Evolutionary conservation across 2,888 invertebrate species (phyloP), one percentile per base, ranked within the genome.

Genomic region (Apamea anceps): DNA sequence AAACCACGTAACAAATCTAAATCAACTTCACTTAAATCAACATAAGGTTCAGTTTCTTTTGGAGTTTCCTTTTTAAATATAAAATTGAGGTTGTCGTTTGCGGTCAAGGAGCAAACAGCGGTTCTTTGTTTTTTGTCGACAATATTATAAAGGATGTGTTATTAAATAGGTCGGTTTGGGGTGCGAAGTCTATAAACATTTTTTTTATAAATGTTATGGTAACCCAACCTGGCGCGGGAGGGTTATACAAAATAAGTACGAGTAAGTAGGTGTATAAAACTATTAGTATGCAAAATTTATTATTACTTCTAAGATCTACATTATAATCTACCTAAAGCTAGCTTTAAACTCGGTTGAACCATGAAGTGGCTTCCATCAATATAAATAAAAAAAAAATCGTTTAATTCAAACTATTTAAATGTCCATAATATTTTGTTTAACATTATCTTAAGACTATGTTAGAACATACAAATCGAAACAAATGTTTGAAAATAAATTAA

Each of bases 31-130:
- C 0, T 0, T 0, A 0, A 0, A 45, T 18, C 0, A 0, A 0
- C 0, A 13, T 77, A 78, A 51, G 37, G 73, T 75, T 70, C 25
- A 78, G 51, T 72, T 65, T 76, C n/a, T 1, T 25, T 42, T 60
- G 37, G 0, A 67, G 12, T 42, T 28, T 48, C 2, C 32, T 71
- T 71, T 51, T 15, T 37, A 51, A 32, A 48, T 77, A 60, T 68
- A 65, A 68, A 76, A 72, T 82, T 84, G 88, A 90, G 87, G 91
- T 90, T 90, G 90, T 90, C 82, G 77, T 87, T 85, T 84, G 88
- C 87, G 87, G 88, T 87, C 81, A 85, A 86, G 88, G 85, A 86
- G 82, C 85, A 88, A 89, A 86, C 84, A 79, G 78, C 82, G 86
- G 84, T 76, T 71, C 78, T 86, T 81, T 82, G 86, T 89, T 89